Evolutionary conservation across 2,888 invertebrate species (phyloP).

Genomic region (Hydrotaea cyrtoneurina): DNA sequence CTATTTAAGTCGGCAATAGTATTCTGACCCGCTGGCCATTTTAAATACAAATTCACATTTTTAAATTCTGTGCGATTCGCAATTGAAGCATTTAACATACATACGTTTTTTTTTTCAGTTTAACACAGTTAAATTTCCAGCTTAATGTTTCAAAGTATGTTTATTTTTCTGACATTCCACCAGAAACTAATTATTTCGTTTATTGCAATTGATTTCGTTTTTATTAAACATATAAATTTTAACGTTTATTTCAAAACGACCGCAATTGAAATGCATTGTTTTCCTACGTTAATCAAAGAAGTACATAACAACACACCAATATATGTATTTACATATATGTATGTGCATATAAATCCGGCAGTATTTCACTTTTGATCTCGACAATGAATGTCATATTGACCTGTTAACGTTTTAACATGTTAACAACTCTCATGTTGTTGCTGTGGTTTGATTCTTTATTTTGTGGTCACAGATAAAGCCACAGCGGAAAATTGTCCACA

Average conservation of each 20-base stretch:
- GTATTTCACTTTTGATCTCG: background rate
- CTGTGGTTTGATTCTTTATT: background rate
- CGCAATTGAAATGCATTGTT: slow-evolving; percentile 11
- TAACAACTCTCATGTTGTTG: background rate
- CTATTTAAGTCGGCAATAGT: too few relatives aligned
- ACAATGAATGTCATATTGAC: background rate
- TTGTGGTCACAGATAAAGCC: background rate
- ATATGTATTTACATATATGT: too few relatives aligned
- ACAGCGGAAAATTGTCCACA: background rate
- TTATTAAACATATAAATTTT: background rate
- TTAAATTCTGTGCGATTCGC: too few relatives aligned
- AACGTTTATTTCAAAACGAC: slow-evolving; percentile 3
- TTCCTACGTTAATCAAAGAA: slow-evolving; percentile 4
- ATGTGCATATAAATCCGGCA: background rate
- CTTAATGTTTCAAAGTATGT: too few relatives aligned
- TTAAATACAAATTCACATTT: too few relatives aligned
- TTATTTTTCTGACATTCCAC: background rate
- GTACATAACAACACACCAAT: background rate
- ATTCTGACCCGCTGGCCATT: too few relatives aligned
- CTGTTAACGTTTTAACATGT: slow-evolving; percentile 16
- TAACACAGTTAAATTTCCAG: too few relatives aligned
- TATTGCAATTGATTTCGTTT: background rate
- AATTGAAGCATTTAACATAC: too few relatives aligned
- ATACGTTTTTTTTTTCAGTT: too few relatives aligned
- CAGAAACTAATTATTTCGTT: slow-evolving; percentile 9